A percentile compares a stretch with the other conserved stretches of the same genome.
phyloP scores from a whole-genome alignment of 2,888 invertebrate genomes.

The Andrena chrysosceles region DNA sequence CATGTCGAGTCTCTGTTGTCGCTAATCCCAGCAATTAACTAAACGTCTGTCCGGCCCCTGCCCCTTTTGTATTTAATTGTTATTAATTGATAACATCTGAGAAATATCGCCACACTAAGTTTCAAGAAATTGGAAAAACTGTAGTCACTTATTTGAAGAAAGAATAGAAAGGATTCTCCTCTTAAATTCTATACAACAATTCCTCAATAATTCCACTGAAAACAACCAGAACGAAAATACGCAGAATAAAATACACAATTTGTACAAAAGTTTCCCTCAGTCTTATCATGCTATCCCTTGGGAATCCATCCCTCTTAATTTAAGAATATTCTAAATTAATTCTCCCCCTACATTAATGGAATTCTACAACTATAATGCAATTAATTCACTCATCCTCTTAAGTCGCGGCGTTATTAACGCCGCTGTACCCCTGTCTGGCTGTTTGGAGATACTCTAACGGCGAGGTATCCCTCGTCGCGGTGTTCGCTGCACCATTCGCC shows the following conservation, averaged over 20 bases:
- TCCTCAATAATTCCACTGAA: too few species aligned
- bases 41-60: conserved; percentile 28
- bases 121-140: too few species aligned
- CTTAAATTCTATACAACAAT: too few species aligned
- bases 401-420: too few species aligned
- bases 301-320: neutral
- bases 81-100: conserved; percentile 1
- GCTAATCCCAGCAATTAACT: conserved; percentile 79
- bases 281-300: neutral
- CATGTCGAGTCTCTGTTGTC: conserved; percentile 73
- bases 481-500: too few species aligned
- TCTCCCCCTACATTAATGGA: neutral
- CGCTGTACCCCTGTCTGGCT: neutral
- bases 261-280: neutral
- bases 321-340: neutral
- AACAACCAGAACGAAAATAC: too few species aligned
- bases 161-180: too few species aligned
- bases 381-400: too few species aligned
- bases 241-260: neutral
- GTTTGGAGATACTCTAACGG: neutral
- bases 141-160: too few species aligned
- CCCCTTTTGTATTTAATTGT: conserved; percentile 1
- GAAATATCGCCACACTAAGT: neutral
- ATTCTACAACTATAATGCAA: neutral
- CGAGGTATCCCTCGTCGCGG: neutral